Percentiles rank a stretch among this genome's conserved stretches.
Conservation (phyloP, 1,140 invertebrate species). For the Pseudomyrmex flavicornis region DNA sequence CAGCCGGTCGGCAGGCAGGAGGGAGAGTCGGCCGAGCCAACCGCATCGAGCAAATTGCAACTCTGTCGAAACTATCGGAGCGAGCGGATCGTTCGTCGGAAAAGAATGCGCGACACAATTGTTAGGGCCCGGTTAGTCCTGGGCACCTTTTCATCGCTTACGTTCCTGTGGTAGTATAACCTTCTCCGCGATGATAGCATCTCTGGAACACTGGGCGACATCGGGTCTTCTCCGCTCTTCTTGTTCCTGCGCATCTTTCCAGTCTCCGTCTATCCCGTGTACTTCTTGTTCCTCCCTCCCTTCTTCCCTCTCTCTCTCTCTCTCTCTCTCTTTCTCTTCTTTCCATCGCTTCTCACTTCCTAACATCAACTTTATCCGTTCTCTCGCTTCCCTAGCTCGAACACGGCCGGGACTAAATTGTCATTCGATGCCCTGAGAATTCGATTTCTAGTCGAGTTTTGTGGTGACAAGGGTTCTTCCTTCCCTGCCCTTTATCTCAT, state of each 20-base stretch:
- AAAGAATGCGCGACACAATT: conserved; percentile 73
- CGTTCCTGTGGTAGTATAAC: conserved; percentile 66
- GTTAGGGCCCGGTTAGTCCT: conserved; percentile 66
- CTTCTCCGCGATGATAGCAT: conserved; percentile 72
- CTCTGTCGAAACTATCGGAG: conserved; percentile 76
- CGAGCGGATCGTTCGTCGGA: conserved; percentile 66
- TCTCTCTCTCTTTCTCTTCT: not conserved
- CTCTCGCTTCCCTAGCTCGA: conserved; percentile 65
- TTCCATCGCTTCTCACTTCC: not conserved
- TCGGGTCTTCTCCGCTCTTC: conserved; percentile 45
- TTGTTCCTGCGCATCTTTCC: conserved; percentile 26
- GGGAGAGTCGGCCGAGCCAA: conserved; percentile 26
- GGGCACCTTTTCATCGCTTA: conserved; percentile 72
- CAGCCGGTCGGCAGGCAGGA: not conserved
- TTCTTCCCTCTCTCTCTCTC: not conserved
- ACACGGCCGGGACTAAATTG: conserved; percentile 81
- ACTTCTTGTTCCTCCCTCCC: not conserved
- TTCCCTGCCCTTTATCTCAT: not conserved
- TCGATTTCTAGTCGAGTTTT: conserved; percentile 80
- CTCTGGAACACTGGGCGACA: conserved; percentile 65
- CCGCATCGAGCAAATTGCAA: conserved; percentile 75
- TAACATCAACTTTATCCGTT: conserved; percentile 4
- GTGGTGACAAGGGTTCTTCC: conserved; percentile 71
- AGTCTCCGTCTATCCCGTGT: conserved; percentile 7
- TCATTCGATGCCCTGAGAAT: conserved; percentile 85